Percentiles rank a stretch among this genome's conserved stretches.
phyloP scores from a whole-genome alignment of 2,113 vertebrate species.

The Empidonax alnorum region DNA sequence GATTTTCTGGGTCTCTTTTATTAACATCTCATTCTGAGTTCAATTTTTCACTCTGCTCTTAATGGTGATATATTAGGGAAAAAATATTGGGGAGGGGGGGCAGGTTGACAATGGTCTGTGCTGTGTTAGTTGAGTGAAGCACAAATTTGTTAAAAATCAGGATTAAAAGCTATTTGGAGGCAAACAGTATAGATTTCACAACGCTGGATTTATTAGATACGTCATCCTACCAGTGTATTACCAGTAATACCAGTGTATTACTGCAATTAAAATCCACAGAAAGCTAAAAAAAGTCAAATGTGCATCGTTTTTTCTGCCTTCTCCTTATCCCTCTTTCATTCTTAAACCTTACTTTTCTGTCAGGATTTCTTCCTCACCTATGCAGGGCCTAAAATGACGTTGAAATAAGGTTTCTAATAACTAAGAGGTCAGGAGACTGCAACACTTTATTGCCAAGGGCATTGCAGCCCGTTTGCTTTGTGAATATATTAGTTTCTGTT shows the following conservation, averaged over 20 bases:
- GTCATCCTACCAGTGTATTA: no score
- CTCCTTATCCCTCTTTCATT: not conserved
- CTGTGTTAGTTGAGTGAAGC: no score
- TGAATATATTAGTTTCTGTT: rapidly evolving
- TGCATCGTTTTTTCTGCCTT: not conserved
- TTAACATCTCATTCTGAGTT: not conserved
- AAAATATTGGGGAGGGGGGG: no score
- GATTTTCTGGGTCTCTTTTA: not conserved
- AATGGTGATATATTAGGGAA: not conserved
- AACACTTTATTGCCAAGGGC: not conserved
- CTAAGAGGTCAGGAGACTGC: not conserved
- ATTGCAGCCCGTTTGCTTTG: not conserved
- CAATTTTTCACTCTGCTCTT: not conserved
- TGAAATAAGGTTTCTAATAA: not conserved
- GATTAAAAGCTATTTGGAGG: no score
- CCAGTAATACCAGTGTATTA: no score
- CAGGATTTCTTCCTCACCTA: not conserved
- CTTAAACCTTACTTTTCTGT: not conserved
- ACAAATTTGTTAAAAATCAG: no score
- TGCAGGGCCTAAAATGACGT: not conserved
- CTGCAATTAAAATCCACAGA: not conserved
- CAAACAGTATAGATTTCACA: no score
- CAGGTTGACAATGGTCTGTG: no score
- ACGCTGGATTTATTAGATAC: no score
- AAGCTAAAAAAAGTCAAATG: not conserved